Percentiles rank a stretch among this genome's conserved stretches.
Conservation (phyloP, 2,113 vertebrate genomes). For the Rhombomys opimus region DNA sequence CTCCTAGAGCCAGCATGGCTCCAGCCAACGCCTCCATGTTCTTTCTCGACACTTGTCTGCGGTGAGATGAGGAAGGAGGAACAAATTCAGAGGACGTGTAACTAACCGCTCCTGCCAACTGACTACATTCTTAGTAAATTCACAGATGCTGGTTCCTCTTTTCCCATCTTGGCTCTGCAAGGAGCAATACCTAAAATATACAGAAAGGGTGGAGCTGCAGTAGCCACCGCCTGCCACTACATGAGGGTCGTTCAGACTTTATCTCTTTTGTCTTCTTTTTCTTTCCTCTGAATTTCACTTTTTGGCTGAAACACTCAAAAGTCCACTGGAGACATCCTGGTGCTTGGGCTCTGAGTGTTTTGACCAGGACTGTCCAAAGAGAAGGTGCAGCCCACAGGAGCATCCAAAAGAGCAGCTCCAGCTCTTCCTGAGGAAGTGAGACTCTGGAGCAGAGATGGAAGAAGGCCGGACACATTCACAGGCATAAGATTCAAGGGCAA, state of each 20-base stretch:
- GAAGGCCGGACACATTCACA: neutral
- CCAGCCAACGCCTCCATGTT: neutral
- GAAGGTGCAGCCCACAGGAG: fast-evolving
- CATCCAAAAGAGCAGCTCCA: neutral
- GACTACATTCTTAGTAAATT: neutral
- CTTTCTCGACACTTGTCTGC: neutral
- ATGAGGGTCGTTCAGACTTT: neutral
- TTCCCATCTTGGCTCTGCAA: neutral
- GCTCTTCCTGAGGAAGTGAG: neutral
- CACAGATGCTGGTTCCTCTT: neutral
- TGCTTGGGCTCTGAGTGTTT: neutral
- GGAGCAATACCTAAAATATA: neutral
- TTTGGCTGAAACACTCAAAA: neutral
- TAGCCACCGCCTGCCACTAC: fast-evolving
- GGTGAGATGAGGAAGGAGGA: neutral
- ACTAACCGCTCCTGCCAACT: neutral
- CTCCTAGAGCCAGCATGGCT: neutral
- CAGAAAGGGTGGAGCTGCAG: neutral
- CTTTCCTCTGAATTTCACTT: neutral
- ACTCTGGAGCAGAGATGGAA: neutral
- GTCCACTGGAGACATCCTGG: neutral
- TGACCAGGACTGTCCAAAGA: neutral
- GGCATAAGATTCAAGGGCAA: neutral
- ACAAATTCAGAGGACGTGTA: neutral
- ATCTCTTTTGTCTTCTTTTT: neutral